Conservation (phyloP, 2,888 invertebrate genomes). For the Sesia apiformis region DNA sequence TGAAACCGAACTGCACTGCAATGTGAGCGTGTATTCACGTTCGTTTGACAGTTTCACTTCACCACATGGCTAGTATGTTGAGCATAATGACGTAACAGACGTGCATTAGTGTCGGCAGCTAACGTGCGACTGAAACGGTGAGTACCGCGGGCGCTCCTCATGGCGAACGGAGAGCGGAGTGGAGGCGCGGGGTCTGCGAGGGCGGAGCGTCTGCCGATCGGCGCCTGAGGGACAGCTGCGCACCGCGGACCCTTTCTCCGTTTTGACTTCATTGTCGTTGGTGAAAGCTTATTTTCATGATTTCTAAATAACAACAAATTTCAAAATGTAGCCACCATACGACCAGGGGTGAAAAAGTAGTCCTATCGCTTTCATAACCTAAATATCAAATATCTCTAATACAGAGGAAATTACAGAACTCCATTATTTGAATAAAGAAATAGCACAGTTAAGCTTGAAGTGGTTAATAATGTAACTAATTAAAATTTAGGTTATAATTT, state of each 20-base stretch:
- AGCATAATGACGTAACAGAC: conserved; percentile 42
- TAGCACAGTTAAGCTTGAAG: too few relatives aligned
- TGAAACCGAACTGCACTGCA: conserved; percentile 46
- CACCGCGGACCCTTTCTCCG: conserved; percentile 60
- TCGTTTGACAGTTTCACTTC: conserved; percentile 72
- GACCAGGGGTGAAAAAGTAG: too few relatives aligned
- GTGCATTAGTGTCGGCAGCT: conserved; percentile 48
- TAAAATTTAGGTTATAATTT: too few relatives aligned
- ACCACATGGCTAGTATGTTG: conserved; percentile 64
- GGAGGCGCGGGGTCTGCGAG: conserved; percentile 51
- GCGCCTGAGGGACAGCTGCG: conserved; percentile 69
- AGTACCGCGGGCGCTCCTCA: background rate
- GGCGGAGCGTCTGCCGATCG: conserved; percentile 51
- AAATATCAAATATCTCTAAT: too few relatives aligned
- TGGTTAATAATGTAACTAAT: too few relatives aligned
- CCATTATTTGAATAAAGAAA: too few relatives aligned
- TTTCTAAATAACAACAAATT: background rate
- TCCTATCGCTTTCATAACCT: conserved; percentile 3
- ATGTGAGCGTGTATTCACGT: conserved; percentile 41
- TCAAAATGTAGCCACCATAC: too few relatives aligned
- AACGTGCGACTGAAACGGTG: conserved; percentile 52
- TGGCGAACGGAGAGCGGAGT: conserved; percentile 12
- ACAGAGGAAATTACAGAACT: too few relatives aligned
- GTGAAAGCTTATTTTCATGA: background rate
- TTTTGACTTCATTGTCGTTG: conserved; percentile 19